A percentile compares a stretch with the other conserved stretches of the same genome.
These are phyloP conservation scores for Meteorus sp. DNA, from an alignment of 1,140 invertebrate genomes.

Conservation along the genomic window DNA sequence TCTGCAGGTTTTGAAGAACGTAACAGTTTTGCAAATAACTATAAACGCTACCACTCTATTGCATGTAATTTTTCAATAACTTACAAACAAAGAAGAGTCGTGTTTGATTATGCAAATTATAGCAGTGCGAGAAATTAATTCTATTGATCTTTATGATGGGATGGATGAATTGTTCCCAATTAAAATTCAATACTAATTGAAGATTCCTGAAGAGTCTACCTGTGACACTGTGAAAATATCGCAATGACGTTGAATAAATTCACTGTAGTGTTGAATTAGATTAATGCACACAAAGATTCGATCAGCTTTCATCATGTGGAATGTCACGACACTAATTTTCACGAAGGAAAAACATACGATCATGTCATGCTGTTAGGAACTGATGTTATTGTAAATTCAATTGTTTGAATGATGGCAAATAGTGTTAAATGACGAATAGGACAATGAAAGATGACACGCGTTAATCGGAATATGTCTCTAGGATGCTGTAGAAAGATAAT, in stretches of 20 bases:
- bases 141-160: conserved; percentile 4
- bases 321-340: not conserved
- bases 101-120: no score
- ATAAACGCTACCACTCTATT: not conserved
- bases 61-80: not conserved
- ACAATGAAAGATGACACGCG: not conserved
- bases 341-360: not conserved
- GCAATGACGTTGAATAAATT: not conserved
- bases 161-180: not conserved
- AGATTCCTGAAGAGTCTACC: conserved; percentile 48
- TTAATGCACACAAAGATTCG: conserved; percentile 23
- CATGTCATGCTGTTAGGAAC: conserved; percentile 57
- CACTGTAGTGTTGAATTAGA: conserved; percentile 28
- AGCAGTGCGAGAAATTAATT: no score
- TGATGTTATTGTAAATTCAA: not conserved
- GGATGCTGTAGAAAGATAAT: not conserved
- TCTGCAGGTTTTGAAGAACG: not conserved
- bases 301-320: conserved; percentile 8
- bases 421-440: conserved; percentile 1
- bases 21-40: conserved; percentile 2
- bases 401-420: not conserved
- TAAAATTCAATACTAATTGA: not conserved
- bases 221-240: conserved; percentile 12
- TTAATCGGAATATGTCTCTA: conserved; percentile 1
- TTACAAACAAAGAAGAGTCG: not conserved